Evolutionary conservation across 1,140 invertebrate genomes (phyloP).

Genomic region (Lepidurus apus): DNA sequence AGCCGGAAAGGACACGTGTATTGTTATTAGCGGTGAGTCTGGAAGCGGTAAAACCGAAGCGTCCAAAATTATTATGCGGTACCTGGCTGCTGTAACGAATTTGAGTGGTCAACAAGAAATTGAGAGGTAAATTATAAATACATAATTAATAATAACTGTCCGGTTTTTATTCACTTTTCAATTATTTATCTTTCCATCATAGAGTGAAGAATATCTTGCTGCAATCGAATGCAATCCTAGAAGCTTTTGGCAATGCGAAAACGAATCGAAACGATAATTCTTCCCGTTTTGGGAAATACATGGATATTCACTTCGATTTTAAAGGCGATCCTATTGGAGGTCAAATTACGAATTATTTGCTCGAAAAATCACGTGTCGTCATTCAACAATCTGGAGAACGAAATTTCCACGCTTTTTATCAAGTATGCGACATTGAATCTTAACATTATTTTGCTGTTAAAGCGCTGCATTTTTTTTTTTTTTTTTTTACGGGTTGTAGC

Average conservation of each 20-base stretch:
- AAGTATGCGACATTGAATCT: constrained; percentile 55
- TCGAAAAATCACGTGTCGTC: constrained; percentile 94
- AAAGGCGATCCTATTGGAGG: constrained; percentile 96
- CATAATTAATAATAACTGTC: neutral
- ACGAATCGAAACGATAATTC: constrained; percentile 97
- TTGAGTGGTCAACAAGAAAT: constrained; percentile 85
- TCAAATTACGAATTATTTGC: constrained; percentile 90
- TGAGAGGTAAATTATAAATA: constrained; percentile 61
- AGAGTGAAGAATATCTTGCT: constrained; percentile 95
- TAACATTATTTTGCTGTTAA: too few species aligned
- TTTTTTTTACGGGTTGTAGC: neutral
- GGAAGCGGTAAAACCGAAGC: constrained; percentile 96
- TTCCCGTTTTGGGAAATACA: constrained; percentile 96
- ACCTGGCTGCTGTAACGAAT: constrained; percentile 96
- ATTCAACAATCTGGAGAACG: constrained; percentile 87
- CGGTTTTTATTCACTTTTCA: neutral
- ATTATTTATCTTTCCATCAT: constrained; percentile 41
- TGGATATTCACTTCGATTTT: constrained; percentile 99
- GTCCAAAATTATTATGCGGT: constrained; percentile 98
- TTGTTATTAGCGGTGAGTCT: constrained; percentile 93
- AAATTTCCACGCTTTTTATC: constrained; percentile 97
- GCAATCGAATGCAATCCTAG: constrained; percentile 90
- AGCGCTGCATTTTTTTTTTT: neutral
- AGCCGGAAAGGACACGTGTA: constrained; percentile 84
- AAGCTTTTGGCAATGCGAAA: constrained; percentile 97